Evolutionary conservation across 2,113 vertebrate species (phyloP).

Genomic region (Carassius carassius): DNA sequence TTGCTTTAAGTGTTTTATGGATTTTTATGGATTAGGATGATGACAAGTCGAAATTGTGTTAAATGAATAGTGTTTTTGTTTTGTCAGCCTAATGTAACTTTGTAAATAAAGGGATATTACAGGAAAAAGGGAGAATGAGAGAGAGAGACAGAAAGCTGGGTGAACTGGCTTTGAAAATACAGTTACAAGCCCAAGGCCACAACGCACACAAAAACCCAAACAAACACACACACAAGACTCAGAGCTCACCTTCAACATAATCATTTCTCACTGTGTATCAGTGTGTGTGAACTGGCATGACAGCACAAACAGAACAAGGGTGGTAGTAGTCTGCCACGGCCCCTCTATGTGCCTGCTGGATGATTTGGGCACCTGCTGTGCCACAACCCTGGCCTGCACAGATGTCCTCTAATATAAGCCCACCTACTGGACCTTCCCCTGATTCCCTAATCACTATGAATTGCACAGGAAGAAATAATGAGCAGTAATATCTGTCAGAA

Average conservation of each 20-base stretch:
- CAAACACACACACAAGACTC: neutral
- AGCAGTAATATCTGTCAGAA: conserved; percentile 9
- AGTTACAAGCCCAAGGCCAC: neutral
- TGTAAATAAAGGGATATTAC: conserved; percentile 39
- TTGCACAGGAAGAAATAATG: conserved; percentile 11
- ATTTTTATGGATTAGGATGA: neutral
- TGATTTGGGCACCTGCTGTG: conserved; percentile 15
- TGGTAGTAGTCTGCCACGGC: neutral
- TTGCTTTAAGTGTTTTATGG: neutral
- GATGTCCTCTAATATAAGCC: conserved; percentile 1
- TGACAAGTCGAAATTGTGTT: neutral
- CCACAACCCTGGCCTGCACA: neutral
- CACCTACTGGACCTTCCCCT: conserved; percentile 9
- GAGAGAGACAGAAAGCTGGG: neutral
- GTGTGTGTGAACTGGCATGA: neutral
- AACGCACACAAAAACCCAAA: neutral
- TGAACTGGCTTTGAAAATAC: neutral
- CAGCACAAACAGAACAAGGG: neutral
- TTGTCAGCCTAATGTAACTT: neutral
- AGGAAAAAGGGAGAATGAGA: neutral
- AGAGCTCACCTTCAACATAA: conserved; percentile 13
- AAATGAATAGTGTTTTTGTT: conserved; percentile 9
- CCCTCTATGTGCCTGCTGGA: neutral
- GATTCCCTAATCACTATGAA: conserved; percentile 18
- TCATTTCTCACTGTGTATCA: neutral